phyloP scores from a whole-genome alignment of 1,140 invertebrate species.

The Heliconius congener region DNA sequence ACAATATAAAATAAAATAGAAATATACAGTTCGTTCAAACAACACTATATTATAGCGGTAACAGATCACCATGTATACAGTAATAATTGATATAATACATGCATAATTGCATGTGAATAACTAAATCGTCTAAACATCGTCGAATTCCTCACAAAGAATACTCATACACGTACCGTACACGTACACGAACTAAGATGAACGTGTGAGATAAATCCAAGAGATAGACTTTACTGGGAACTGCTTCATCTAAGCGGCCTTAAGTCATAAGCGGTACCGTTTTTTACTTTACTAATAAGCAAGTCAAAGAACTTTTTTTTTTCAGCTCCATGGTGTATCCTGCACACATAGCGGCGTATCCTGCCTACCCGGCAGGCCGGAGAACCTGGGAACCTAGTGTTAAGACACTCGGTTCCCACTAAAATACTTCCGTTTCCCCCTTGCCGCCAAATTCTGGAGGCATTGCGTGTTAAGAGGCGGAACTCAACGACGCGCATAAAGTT shows the following conservation, averaged over 20 bases:
- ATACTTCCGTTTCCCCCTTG: no score
- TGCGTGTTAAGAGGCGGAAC: no score
- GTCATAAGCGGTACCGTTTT: slow-evolving; percentile 37
- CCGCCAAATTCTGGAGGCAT: no score
- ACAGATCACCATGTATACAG: slow-evolving; percentile 5
- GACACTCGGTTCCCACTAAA: no score
- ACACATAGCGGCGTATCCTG: no score
- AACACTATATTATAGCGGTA: background rate
- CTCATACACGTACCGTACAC: slow-evolving; percentile 22
- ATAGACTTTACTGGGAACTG: slow-evolving; percentile 71
- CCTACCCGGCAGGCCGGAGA: no score
- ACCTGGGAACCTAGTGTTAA: no score
- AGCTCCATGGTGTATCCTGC: no score
- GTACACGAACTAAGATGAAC: slow-evolving; percentile 69
- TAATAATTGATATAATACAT: slow-evolving; percentile 21
- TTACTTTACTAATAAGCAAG: no score
- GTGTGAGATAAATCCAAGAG: slow-evolving; percentile 66
- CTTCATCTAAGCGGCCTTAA: slow-evolving; percentile 43
- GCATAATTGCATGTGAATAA: slow-evolving; percentile 41
- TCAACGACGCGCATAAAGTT: no score
- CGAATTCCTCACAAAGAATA: slow-evolving; percentile 55
- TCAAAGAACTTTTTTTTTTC: no score
- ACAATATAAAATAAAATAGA: background rate
- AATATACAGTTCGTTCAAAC: background rate
- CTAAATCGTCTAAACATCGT: slow-evolving; percentile 48